Conservation (phyloP, 1,140 invertebrate species). For the Hycleus cichorii region DNA sequence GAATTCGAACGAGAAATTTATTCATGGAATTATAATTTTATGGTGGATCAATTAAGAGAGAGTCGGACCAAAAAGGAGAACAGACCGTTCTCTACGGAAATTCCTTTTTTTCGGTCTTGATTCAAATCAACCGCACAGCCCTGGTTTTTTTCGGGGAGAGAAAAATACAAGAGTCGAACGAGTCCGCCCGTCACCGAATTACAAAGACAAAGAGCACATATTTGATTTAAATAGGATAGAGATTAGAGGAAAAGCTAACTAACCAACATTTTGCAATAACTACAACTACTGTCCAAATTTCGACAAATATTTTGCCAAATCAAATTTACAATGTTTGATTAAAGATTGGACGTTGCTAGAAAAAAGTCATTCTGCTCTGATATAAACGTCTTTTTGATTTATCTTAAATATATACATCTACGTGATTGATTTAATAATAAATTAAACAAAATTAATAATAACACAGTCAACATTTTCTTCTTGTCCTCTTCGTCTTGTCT, state of each 20-base stretch:
- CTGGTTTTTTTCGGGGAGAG: too few species aligned
- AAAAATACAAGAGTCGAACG: constrained; percentile 8
- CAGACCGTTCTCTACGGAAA: too few species aligned
- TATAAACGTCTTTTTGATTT: too few species aligned
- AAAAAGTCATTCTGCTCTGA: too few species aligned
- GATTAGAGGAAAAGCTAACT: constrained; percentile 25
- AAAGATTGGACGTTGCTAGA: too few species aligned
- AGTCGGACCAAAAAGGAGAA: not conserved
- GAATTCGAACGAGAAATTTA: constrained; percentile 9
- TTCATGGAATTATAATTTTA: constrained; percentile 17
- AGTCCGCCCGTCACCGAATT: constrained; percentile 8
- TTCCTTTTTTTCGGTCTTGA: too few species aligned
- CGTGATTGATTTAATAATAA: too few species aligned
- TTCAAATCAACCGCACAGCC: too few species aligned
- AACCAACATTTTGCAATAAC: constrained; percentile 27
- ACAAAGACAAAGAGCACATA: constrained; percentile 17
- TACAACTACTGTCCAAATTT: constrained; percentile 34
- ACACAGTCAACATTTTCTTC: constrained; percentile 24
- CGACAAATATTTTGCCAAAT: constrained; percentile 17
- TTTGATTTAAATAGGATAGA: constrained; percentile 13
- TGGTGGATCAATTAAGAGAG: constrained; percentile 11
- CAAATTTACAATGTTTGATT: too few species aligned
- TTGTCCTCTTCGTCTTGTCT: not conserved
- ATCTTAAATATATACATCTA: too few species aligned
- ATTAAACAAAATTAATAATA: constrained; percentile 20